These are phyloP conservation scores for Eupithecia pulchellata DNA, from an alignment of 2,888 invertebrate genomes.

Conservation along the genomic window DNA sequence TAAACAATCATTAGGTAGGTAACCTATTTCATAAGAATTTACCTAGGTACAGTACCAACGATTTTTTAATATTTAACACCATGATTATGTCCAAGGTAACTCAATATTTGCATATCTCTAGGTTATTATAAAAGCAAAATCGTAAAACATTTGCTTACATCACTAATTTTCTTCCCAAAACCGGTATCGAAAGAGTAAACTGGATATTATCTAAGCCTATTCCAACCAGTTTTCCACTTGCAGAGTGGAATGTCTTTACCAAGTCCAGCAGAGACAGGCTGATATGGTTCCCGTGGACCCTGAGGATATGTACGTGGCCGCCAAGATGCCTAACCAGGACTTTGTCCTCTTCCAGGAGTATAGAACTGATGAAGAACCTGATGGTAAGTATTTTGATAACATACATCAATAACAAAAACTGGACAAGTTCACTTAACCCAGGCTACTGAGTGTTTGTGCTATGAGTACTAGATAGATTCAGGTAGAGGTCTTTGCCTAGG, in stretches of 20 bases:
- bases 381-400: conserved; percentile 78
- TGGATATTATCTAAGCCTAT: background rate
- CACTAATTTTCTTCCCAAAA: background rate
- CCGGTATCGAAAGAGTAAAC: background rate
- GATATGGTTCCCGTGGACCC: conserved; percentile 94
- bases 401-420: background rate
- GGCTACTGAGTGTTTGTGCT: no score
- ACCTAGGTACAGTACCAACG: background rate
- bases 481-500: no score
- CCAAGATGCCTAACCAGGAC: conserved; percentile 89
- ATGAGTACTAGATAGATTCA: no score
- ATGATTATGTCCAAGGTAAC: background rate
- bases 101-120: background rate
- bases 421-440: no score
- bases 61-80: background rate
- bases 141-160: background rate
- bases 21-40: background rate
- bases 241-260: conserved; percentile 90
- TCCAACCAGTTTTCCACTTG: conserved; percentile 21
- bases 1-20: no score
- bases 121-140: background rate
- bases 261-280: conserved; percentile 90
- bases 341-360: conserved; percentile 91
- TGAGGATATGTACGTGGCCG: conserved; percentile 94
- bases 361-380: conserved; percentile 90